A percentile compares a stretch with the other conserved stretches of the same genome.
Evolutionary conservation across 2,888 invertebrate genomes (phyloP).

Genomic region (Ophraella communa): DNA sequence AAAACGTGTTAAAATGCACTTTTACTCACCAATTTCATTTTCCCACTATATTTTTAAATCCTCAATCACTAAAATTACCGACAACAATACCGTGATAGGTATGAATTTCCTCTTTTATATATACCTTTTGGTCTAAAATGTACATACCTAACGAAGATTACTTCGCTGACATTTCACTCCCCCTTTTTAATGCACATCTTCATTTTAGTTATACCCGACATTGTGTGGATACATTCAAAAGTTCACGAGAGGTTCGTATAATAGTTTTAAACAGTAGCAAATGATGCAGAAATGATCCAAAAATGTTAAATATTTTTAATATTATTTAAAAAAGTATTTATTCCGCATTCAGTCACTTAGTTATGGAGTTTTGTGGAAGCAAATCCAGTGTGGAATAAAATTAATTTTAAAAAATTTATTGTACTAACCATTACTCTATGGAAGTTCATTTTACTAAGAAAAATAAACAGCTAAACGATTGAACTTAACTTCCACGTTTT

Average conservation of each 20-base stretch:
- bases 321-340: too few relatives aligned
- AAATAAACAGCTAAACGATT: too few relatives aligned
- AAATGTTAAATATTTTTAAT: too few relatives aligned
- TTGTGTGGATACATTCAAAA: constrained; percentile 42
- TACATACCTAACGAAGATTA: neutral
- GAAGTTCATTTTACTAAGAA: too few relatives aligned
- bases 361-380: too few relatives aligned
- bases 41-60: constrained; percentile 25
- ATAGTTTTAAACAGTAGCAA: neutral
- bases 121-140: constrained; percentile 32
- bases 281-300: too few relatives aligned
- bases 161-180: constrained; percentile 48
- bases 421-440: too few relatives aligned
- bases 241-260: constrained; percentile 35
- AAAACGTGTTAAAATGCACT: too few relatives aligned
- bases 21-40: constrained; percentile 46
- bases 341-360: too few relatives aligned
- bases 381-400: too few relatives aligned
- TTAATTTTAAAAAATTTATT: too few relatives aligned
- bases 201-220: constrained; percentile 39
- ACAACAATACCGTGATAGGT: constrained; percentile 38
- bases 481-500: too few relatives aligned
- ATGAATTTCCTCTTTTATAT: constrained; percentile 42
- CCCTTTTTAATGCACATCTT: constrained; percentile 42
- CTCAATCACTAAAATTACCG: constrained; percentile 31